Conservation (phyloP, 2,888 invertebrate species). For the Agrochola circellaris region DNA sequence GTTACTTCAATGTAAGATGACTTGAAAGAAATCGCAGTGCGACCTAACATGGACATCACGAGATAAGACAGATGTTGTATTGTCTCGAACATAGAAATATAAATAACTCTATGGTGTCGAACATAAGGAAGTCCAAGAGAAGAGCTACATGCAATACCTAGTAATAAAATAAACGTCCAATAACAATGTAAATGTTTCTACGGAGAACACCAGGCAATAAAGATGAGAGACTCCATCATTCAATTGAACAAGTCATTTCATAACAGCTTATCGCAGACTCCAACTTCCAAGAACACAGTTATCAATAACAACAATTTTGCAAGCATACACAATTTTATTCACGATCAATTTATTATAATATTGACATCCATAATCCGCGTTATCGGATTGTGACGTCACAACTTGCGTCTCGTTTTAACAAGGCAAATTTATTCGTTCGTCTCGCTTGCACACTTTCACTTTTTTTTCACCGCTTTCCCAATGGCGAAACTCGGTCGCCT, state of each 20-base stretch:
- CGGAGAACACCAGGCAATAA: constrained; percentile 21
- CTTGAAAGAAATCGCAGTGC: neutral
- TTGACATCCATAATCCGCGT: constrained; percentile 65
- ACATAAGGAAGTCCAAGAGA: constrained; percentile 4
- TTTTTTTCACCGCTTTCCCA: constrained; percentile 87
- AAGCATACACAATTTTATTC: constrained; percentile 36
- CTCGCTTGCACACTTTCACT: constrained; percentile 85
- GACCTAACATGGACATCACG: neutral
- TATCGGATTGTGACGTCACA: constrained; percentile 73
- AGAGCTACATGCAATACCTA: neutral
- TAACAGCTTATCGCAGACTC: constrained; percentile 46
- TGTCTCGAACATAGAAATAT: neutral
- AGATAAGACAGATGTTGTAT: neutral
- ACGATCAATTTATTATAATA: constrained; percentile 48
- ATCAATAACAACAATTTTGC: constrained; percentile 37
- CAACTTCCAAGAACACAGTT: constrained; percentile 16
- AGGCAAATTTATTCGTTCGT: constrained; percentile 64
- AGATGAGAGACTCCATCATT: constrained; percentile 40
- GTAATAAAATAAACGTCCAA: constrained; percentile 23
- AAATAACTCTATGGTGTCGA: neutral
- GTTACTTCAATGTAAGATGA: neutral
- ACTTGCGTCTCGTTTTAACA: constrained; percentile 71
- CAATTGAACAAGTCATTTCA: constrained; percentile 43
- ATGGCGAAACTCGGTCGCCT: constrained; percentile 84
- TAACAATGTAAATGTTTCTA: constrained; percentile 31